Conservation (phyloP, 2,888 invertebrate genomes). For the Chrysina gloriosa region DNA sequence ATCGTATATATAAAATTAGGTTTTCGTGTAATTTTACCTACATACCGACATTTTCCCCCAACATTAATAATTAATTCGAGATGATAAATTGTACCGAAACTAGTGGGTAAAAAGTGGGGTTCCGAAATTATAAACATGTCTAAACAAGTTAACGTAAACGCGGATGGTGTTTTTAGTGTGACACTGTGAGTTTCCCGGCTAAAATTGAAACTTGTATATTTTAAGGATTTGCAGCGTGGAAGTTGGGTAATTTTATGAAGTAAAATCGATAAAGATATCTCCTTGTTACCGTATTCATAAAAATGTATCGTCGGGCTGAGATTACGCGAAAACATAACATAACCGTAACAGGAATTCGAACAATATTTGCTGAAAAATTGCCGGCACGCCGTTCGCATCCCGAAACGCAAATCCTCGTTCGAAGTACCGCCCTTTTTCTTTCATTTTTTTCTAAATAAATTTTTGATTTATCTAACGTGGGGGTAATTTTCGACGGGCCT, state of each 20-base stretch:
- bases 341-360: slow-evolving; percentile 23
- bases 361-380: slow-evolving; percentile 24
- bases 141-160: slow-evolving; percentile 15
- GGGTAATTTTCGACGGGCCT: no score
- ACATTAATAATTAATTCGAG: background rate
- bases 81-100: background rate
- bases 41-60: background rate
- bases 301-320: slow-evolving; percentile 23
- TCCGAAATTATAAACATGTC: slow-evolving; percentile 12
- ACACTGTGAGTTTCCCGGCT: slow-evolving; percentile 10
- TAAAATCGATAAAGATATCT: slow-evolving; percentile 23
- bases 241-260: slow-evolving; percentile 30
- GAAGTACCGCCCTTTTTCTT: no score
- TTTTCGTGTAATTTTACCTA: background rate
- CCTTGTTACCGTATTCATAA: slow-evolving; percentile 22
- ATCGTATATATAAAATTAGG: no score
- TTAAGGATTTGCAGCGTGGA: slow-evolving; percentile 19
- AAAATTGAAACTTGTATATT: slow-evolving; percentile 29
- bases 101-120: no score
- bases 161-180: background rate
- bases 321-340: slow-evolving; percentile 19
- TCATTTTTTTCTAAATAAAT: no score
- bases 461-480: no score
- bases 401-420: no score
- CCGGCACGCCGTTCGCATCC: slow-evolving; percentile 23